Percentiles rank a stretch among this genome's conserved stretches.
Evolutionary conservation across 2,888 invertebrate genomes (phyloP).

Genomic region (Drosophila paramelanica): DNA sequence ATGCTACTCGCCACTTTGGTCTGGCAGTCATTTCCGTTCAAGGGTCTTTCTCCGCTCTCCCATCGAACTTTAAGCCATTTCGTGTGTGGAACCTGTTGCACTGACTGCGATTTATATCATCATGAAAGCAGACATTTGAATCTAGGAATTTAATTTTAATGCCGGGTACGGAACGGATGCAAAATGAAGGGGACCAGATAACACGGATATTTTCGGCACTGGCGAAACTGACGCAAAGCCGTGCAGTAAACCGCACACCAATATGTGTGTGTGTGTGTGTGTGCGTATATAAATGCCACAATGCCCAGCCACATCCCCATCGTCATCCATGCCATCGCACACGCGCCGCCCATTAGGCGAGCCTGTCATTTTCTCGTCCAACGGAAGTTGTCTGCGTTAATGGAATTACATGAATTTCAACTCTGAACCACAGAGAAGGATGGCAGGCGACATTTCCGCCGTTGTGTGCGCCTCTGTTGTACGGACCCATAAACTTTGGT

Average conservation of each 20-base stretch:
- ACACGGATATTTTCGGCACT: constrained; percentile 17
- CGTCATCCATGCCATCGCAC: constrained; percentile 32
- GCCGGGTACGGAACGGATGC: constrained; percentile 15
- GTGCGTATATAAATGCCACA: constrained; percentile 33
- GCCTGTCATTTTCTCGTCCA: constrained; percentile 68
- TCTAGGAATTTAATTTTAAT: constrained; percentile 65
- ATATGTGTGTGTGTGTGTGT: constrained; percentile 13
- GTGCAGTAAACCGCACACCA: constrained; percentile 25
- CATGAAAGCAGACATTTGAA: constrained; percentile 64
- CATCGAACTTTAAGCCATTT: constrained; percentile 18
- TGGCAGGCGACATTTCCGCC: constrained; percentile 50
- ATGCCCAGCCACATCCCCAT: constrained; percentile 27
- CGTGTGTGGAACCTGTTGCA: constrained; percentile 59
- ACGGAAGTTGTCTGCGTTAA: constrained; percentile 78
- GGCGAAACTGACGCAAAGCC: constrained; percentile 7
- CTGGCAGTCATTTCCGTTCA: constrained; percentile 65
- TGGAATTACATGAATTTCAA: constrained; percentile 79
- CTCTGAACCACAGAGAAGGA: constrained; percentile 66
- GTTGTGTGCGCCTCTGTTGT: constrained; percentile 10
- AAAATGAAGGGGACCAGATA: constrained; percentile 12
- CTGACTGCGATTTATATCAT: constrained; percentile 54
- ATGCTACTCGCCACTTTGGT: constrained; percentile 55
- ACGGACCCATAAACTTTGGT: constrained; percentile 54
- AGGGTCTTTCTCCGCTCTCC: constrained; percentile 52
- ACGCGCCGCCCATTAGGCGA: constrained; percentile 66